Percentiles rank a stretch among this genome's conserved stretches.
phyloP scores from a whole-genome alignment of 1,140 invertebrate species.

The Apis laboriosa region DNA sequence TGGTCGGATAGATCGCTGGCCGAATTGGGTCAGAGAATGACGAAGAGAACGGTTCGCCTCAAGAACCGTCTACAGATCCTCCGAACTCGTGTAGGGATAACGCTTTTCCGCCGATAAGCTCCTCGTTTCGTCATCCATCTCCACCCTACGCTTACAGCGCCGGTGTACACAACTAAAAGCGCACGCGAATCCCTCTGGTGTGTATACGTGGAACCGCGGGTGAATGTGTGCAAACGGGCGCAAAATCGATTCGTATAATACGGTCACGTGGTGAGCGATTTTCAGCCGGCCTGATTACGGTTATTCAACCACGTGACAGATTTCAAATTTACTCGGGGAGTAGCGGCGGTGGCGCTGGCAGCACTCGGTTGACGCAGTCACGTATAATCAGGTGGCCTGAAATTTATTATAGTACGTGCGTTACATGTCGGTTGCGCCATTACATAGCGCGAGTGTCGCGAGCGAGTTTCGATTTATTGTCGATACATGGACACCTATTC shows the following conservation, averaged over 20 bases:
- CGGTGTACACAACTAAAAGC: background rate
- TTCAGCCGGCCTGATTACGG: constrained; percentile 46
- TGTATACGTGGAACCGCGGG: background rate
- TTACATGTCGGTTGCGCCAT: constrained; percentile 16
- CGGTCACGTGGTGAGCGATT: constrained; percentile 36
- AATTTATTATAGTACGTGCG: constrained; percentile 46
- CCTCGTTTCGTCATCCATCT: constrained; percentile 45
- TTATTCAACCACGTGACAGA: constrained; percentile 48
- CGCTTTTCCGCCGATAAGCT: constrained; percentile 44
- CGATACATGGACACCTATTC: constrained; percentile 23
- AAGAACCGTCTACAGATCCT: constrained; percentile 6
- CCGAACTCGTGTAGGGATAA: constrained; percentile 26
- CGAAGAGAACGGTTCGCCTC: constrained; percentile 22
- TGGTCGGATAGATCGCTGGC: background rate
- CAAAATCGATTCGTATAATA: constrained; percentile 42
- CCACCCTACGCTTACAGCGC: background rate
- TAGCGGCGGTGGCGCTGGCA: background rate
- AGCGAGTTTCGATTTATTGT: constrained; percentile 12
- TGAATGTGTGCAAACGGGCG: constrained; percentile 18
- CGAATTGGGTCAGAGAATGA: constrained; percentile 22
- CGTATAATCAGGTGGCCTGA: constrained; percentile 39
- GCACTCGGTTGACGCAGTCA: constrained; percentile 10
- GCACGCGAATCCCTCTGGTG: no score
- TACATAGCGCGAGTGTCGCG: background rate
- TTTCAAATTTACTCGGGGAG: constrained; percentile 41